phyloP scores from a whole-genome alignment of 2,797 vertebrate species.

The Meda fulgida region DNA sequence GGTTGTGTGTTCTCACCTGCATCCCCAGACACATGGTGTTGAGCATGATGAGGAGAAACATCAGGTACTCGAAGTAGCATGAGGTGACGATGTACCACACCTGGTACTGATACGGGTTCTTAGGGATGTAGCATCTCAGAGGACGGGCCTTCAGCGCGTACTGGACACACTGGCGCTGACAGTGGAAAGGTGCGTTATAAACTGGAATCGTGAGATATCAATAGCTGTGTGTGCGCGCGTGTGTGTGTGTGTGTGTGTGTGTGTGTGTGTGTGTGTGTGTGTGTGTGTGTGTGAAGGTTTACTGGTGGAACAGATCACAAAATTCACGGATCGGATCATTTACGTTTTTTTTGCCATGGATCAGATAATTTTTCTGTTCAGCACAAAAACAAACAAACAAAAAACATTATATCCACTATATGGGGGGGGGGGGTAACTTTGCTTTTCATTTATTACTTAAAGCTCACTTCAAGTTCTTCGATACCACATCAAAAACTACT shows the following conservation, averaged over 20 bases:
- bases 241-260: background rate
- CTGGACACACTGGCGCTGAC: conserved; percentile 93
- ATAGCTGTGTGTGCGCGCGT: background rate
- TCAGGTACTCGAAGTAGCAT: conserved; percentile 95
- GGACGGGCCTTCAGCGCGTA: conserved; percentile 93
- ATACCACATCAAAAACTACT: too few species aligned
- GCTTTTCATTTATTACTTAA: too few species aligned
- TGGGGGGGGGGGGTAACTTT: too few species aligned
- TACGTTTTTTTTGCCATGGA: too few species aligned
- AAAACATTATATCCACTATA: too few species aligned
- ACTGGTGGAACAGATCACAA: too few species aligned
- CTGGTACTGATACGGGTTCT: conserved; percentile 91
- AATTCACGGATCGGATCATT: too few species aligned
- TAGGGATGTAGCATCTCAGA: conserved; percentile 91
- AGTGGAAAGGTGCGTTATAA: background rate
- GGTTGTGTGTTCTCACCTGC: conserved; percentile 79
- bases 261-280: background rate
- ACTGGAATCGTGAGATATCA: background rate
- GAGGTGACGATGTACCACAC: conserved; percentile 97
- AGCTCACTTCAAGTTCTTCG: too few species aligned
- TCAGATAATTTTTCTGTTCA: too few species aligned
- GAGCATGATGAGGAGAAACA: conserved; percentile 94
- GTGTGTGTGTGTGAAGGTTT: background rate
- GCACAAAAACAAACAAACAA: too few species aligned
- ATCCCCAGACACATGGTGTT: conserved; percentile 96